Percentiles rank a stretch among this genome's conserved stretches.
Evolutionary conservation across 2,113 vertebrate genomes (phyloP).

Genomic region (Gobio gobio): DNA sequence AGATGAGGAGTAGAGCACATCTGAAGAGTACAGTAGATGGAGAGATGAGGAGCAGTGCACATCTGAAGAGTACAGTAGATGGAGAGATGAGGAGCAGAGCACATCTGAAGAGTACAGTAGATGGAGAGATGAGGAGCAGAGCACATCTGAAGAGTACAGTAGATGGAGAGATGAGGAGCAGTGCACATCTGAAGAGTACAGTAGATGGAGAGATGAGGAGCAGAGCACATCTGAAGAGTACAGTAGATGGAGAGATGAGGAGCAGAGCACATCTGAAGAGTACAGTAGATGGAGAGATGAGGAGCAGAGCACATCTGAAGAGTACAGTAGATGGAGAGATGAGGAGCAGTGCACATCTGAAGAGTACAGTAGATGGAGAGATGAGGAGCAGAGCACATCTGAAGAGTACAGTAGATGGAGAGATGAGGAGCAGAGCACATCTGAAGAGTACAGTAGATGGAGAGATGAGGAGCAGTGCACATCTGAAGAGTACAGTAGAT

Average conservation of each 20-base stretch:
- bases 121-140: background rate
- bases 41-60: background rate
- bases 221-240: background rate
- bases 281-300: background rate
- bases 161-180: background rate
- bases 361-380: background rate
- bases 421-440: background rate
- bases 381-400: background rate
- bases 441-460: background rate
- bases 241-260: background rate
- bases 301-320: background rate
- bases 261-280: background rate
- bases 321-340: background rate
- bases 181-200: background rate
- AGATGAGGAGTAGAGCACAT: background rate
- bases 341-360: background rate
- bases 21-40: background rate
- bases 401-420: background rate
- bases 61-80: background rate
- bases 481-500: background rate
- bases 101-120: background rate
- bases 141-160: background rate
- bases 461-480: background rate
- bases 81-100: background rate
- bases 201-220: background rate